These are phyloP conservation scores for Sebastes flavidus DNA, from an alignment of 2,797 vertebrate species.

Conservation along the genomic window DNA sequence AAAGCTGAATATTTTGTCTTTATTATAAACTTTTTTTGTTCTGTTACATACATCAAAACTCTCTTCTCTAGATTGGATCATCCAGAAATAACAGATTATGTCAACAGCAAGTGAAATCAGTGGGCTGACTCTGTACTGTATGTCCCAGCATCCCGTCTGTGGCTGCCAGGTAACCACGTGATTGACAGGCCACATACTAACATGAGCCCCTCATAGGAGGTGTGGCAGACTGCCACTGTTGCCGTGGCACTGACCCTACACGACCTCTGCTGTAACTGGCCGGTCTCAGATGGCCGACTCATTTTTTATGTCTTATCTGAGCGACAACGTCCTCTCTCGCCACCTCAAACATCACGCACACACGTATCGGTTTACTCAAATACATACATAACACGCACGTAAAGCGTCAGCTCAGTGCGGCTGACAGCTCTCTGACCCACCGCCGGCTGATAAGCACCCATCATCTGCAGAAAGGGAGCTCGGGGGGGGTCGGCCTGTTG, in stretches of 20 bases:
- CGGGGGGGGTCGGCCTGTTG: neutral
- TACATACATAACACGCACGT: neutral
- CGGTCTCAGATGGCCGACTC: conserved; percentile 64
- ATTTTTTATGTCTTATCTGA: conserved; percentile 74
- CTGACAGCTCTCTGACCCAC: conserved; percentile 43
- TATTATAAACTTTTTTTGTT: neutral
- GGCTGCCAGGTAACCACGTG: conserved; percentile 48
- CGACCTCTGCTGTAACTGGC: conserved; percentile 59
- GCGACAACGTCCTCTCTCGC: conserved; percentile 23
- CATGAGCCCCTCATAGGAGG: conserved; percentile 18
- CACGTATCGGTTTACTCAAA: conserved; percentile 26
- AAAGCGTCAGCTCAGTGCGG: neutral
- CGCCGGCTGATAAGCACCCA: conserved; percentile 26
- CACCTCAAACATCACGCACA: conserved; percentile 10
- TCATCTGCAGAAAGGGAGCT: neutral
- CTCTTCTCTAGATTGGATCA: neutral
- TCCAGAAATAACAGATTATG: neutral
- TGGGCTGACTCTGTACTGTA: neutral
- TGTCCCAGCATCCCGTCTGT: neutral
- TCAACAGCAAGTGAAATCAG: neutral
- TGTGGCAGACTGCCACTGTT: conserved; percentile 49
- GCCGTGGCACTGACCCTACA: conserved; percentile 58
- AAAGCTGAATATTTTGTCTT: neutral
- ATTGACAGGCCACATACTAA: conserved; percentile 57
- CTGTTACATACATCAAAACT: neutral